Evolutionary conservation across 2,797 vertebrate genomes (phyloP), one percentile per base, ranked within the genome.

Genomic region (Selene dorsalis): DNA sequence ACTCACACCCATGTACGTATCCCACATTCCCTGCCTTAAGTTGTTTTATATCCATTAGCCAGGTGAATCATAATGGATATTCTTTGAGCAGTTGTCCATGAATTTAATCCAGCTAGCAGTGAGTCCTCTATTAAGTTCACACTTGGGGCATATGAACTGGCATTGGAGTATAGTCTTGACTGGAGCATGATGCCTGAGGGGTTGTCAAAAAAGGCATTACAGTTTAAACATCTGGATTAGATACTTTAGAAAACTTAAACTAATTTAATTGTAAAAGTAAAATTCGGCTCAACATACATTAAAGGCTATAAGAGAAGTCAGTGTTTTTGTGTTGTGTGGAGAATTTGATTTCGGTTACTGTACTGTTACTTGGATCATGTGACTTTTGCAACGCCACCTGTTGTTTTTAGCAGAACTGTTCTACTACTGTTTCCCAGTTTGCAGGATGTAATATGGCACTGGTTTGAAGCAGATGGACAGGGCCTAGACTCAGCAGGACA

Each of bases 41-140:
- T 77, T 77, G 58, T 63, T 79, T 57, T 56, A 73, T 28, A 45
- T 73, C 39, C 67, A 47, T 70, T 66, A 79, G 59, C 32, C 73
- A 69, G 71, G 75, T 80, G 52, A 78, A 73, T 75, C 38, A 3
- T 77, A 20, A 82, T 69, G 48, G 55, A 68, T 77, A 77, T 84
- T 75, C 53, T 64, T 62, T 82, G 75, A 68, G 53, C 70, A 72
- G 30, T 24, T 70, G 20, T 30, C 47, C 45, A 55, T 79, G 53
- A 80, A 83, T 89, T 66, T 66, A 86, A 85, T 59, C 60, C 67
- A 47, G 70, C n/a, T 16, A 47, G 69, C 63, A 72, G 75, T 78
- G 68, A 69, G 45, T 79, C 28, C 56, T 22, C 6, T 74, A 67
- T 77, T 30, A 83, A 76, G 67, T 83, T 72, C 69, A 80, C 79